Evolutionary conservation across 2,113 vertebrate species (phyloP), one percentile per base, ranked within the genome.

Genomic region (Forbesichthys agassizii): DNA sequence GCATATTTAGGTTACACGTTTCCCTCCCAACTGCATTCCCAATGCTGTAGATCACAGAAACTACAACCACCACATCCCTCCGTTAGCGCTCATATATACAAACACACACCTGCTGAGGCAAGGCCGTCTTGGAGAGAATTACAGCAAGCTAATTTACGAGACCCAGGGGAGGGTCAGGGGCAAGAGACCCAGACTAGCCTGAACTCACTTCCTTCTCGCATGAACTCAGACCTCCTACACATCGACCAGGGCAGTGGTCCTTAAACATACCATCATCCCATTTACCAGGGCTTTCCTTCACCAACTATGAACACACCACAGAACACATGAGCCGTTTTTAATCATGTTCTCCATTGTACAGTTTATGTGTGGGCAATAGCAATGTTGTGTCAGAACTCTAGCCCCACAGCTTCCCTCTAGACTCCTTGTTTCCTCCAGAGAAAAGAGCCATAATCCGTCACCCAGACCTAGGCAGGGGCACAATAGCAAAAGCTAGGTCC

Each of bases 61-160:
- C 88, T 87, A 88, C 84, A 78, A 69, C 66, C 69, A 81, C 85
- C 77, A 86, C 85, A 89, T 86, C 86, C 88, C 71, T 79, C 81
- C 80, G 86, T 86, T 88, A 86, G 60, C 66, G 33, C 76, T 87
- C 80, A 75, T 88, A 78, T 91, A 92, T 91, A 92, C 90, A 93
- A 90, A 92, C 90, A 92, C 91, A 90, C 92, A 93, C 92, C 91
- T 93, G 92, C 91, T 80, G 74, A 85, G 78, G 65, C 88, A 90
- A 91, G 84, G 91, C 87, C 70, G 82, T 88, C 90, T 83, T 81
- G 77, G 73, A 85, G 88, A 88, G 88, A 90, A 90, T 89, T 92
- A 89, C 89, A 89, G 82, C 88, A 63, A 80, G 75, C 81, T 92
- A 89, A 93, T 92, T 93, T 93, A 93, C 87, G 86, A 80, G 77